Evolutionary conservation across 2,113 vertebrate species (phyloP).

Genomic region (Ammodytes dubius): DNA sequence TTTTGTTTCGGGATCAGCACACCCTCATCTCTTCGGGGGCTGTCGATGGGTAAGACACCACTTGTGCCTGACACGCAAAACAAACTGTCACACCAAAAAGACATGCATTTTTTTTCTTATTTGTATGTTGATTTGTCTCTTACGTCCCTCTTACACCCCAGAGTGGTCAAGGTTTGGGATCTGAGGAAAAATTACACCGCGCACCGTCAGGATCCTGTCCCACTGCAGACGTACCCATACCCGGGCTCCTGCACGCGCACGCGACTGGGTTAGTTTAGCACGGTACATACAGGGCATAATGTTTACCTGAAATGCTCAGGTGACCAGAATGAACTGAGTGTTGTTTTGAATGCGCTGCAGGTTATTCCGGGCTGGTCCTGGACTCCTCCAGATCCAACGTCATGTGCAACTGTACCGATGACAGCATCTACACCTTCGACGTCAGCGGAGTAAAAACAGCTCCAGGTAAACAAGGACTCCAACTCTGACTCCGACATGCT

Average conservation of each 20-base stretch:
- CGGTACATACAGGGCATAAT: rapidly evolving
- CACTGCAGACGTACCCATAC: conserved; percentile 89
- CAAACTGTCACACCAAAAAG: neutral
- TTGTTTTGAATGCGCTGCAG: conserved; percentile 74
- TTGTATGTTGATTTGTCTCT: neutral
- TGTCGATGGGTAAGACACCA: conserved; percentile 92
- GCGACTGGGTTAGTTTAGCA: conserved; percentile 86
- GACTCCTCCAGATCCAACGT: conserved; percentile 91
- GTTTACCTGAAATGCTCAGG: neutral
- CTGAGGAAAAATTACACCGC: conserved; percentile 92
- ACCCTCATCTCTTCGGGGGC: conserved; percentile 95
- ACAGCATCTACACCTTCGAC: conserved; percentile 96
- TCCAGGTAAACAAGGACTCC: conserved; percentile 86
- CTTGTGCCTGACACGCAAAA: neutral
- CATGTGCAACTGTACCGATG: conserved; percentile 96
- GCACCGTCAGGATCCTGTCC: conserved; percentile 88
- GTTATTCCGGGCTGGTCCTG: conserved; percentile 94
- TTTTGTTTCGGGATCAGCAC: conserved; percentile 93
- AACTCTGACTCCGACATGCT: neutral
- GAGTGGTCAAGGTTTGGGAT: conserved; percentile 97
- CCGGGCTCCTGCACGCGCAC: conserved; percentile 92
- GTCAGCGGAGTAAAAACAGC: conserved; percentile 87
- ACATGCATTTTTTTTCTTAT: neutral
- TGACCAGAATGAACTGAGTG: neutral
- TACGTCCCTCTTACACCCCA: conserved; percentile 69